phyloP scores from a whole-genome alignment of 2,797 vertebrate species.

The Denticeps clupeoides region DNA sequence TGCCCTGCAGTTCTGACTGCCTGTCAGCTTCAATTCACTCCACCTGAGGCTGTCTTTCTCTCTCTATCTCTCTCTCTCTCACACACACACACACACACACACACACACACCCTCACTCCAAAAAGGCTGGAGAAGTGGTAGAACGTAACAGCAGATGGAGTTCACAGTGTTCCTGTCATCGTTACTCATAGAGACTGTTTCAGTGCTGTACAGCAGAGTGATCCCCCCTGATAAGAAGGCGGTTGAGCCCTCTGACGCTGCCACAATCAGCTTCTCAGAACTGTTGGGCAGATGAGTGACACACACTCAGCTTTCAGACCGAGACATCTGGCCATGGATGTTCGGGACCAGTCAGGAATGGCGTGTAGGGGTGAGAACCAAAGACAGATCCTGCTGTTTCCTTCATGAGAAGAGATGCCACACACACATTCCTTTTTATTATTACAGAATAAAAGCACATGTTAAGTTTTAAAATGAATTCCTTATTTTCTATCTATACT shows the following conservation, averaged over 20 bases:
- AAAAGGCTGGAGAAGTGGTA: too few species aligned
- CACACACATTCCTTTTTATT: too few species aligned
- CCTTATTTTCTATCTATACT: too few species aligned
- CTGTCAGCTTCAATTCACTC: not conserved
- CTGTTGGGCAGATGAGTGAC: too few species aligned
- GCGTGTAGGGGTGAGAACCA: too few species aligned
- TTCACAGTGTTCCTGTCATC: not conserved
- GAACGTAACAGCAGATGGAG: not conserved
- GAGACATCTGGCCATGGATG: too few species aligned
- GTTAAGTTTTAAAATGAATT: too few species aligned
- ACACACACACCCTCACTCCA: not conserved
- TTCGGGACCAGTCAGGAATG: too few species aligned
- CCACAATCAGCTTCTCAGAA: not conserved
- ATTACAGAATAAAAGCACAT: too few species aligned
- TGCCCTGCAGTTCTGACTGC: not conserved
- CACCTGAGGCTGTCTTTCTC: not conserved
- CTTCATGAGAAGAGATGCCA: too few species aligned
- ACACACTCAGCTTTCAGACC: too few species aligned
- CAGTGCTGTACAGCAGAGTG: not conserved
- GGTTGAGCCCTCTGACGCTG: not conserved
- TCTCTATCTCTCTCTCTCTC: not conserved
- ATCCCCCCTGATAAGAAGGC: not conserved
- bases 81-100: slow-evolving; percentile 2
- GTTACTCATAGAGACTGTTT: not conserved
- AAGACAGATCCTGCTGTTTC: too few species aligned